Evolutionary conservation across 2,797 vertebrate species (phyloP).

Genomic region (Semotilus atromaculatus): DNA sequence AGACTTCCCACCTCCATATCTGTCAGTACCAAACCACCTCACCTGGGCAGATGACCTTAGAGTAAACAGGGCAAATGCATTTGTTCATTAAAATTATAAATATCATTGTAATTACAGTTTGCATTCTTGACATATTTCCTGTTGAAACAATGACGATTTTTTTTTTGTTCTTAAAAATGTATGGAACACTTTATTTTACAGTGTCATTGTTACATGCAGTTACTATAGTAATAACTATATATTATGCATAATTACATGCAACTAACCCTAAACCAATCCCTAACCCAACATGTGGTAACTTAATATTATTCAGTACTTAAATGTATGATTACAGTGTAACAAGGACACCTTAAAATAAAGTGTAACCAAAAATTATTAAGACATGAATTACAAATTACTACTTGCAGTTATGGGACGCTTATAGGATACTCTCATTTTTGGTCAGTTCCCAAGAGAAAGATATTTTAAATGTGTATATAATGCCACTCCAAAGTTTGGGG

Average conservation of each 20-base stretch:
- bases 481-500: not conserved
- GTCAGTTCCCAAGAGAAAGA: not conserved
- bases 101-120: not conserved
- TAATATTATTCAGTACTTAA: too few species aligned
- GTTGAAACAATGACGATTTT: not conserved
- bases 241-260: too few species aligned
- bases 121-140: not conserved
- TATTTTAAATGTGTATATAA: not conserved
- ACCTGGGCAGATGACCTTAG: constrained; percentile 20
- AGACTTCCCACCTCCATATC: constrained; percentile 82
- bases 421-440: not conserved
- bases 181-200: too few species aligned
- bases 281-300: too few species aligned
- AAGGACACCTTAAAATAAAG: too few species aligned
- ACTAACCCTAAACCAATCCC: too few species aligned
- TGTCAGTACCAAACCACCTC: constrained; percentile 12
- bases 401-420: not conserved
- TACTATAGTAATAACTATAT: too few species aligned
- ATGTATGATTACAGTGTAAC: too few species aligned
- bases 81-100: not conserved
- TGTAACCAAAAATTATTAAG: too few species aligned
- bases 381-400: not conserved
- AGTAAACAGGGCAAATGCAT: not conserved
- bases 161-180: too few species aligned
- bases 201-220: too few species aligned